Evolutionary conservation across 2,888 invertebrate genomes (phyloP).

Genomic region (Trichopoda pennipes): DNA sequence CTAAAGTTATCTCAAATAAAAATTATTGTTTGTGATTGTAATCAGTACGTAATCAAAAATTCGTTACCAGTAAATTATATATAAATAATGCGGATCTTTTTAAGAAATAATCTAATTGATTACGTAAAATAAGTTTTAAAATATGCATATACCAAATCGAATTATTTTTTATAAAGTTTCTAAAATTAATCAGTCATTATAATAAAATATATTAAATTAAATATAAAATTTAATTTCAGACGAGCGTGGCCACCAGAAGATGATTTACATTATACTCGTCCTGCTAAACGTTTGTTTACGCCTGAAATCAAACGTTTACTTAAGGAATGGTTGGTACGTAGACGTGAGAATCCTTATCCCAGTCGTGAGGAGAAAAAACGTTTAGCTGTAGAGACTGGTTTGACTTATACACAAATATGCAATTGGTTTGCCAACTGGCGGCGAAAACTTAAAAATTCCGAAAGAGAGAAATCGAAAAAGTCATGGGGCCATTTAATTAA

Average conservation of each 20-base stretch:
- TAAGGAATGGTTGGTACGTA: constrained; percentile 88
- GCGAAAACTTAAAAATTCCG: constrained; percentile 88
- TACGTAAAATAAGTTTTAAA: too few relatives aligned
- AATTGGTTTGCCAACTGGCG: constrained; percentile 94
- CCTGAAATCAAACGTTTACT: constrained; percentile 89
- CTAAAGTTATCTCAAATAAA: too few relatives aligned
- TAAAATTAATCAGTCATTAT: constrained; percentile 1
- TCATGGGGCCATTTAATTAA: constrained; percentile 88
- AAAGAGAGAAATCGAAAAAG: constrained; percentile 85
- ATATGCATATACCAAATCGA: too few relatives aligned
- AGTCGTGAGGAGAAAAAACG: constrained; percentile 89
- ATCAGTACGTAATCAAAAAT: too few relatives aligned
- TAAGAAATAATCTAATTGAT: too few relatives aligned
- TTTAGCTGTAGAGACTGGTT: constrained; percentile 87
- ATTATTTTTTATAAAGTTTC: neutral
- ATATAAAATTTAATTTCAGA: constrained; percentile 69
- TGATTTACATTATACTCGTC: constrained; percentile 83
- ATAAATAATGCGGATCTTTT: too few relatives aligned
- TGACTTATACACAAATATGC: constrained; percentile 89
- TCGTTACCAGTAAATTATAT: too few relatives aligned
- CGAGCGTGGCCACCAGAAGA: constrained; percentile 79
- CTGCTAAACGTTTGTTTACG: constrained; percentile 88
- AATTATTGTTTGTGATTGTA: too few relatives aligned
- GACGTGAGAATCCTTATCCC: constrained; percentile 90
- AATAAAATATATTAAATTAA: neutral